A percentile compares a stretch with the other conserved stretches of the same genome.
These are phyloP conservation scores for Astyanax mexicanus DNA, from an alignment of 2,797 vertebrate genomes.

Conservation along the genomic window DNA sequence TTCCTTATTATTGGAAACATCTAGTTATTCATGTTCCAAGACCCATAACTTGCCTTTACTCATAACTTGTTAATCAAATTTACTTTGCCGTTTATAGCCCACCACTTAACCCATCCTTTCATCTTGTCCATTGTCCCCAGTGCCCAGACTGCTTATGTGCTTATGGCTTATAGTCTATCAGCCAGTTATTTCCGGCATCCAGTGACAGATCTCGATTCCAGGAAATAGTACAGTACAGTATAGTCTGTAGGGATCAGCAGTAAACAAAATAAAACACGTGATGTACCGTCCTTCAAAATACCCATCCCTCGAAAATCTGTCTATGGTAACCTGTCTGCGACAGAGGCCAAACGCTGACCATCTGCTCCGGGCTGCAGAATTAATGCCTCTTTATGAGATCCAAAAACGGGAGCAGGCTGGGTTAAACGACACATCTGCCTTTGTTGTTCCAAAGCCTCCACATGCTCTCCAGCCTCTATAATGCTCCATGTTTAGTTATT, in stretches of 20 bases:
- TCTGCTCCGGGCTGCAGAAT: conserved; percentile 38
- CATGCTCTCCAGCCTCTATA: conserved; percentile 42
- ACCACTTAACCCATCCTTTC: background rate
- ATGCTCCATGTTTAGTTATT: conserved; percentile 12
- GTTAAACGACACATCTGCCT: background rate
- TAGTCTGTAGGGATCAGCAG: conserved; percentile 7
- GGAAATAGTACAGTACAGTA: background rate
- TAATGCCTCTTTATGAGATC: conserved; percentile 46
- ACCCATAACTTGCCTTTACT: background rate
- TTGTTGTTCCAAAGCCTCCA: conserved; percentile 23
- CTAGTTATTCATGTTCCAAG: background rate
- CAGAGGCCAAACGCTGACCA: conserved; percentile 39
- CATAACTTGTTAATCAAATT: conserved; percentile 3
- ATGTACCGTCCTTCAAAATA: background rate
- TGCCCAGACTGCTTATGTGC: background rate
- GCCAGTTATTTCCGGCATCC: background rate
- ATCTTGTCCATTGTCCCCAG: background rate
- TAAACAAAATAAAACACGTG: background rate
- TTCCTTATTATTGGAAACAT: background rate
- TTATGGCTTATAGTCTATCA: conserved; percentile 4
- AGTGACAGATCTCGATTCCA: background rate
- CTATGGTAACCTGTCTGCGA: conserved; percentile 41
- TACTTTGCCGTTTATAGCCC: background rate
- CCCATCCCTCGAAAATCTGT: conserved; percentile 31
- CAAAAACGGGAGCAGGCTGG: conserved; percentile 11